Evolutionary conservation across 2,888 invertebrate genomes (phyloP), one percentile per base, ranked within the genome.

Genomic region (Scrobipalpa atriplicella): DNA sequence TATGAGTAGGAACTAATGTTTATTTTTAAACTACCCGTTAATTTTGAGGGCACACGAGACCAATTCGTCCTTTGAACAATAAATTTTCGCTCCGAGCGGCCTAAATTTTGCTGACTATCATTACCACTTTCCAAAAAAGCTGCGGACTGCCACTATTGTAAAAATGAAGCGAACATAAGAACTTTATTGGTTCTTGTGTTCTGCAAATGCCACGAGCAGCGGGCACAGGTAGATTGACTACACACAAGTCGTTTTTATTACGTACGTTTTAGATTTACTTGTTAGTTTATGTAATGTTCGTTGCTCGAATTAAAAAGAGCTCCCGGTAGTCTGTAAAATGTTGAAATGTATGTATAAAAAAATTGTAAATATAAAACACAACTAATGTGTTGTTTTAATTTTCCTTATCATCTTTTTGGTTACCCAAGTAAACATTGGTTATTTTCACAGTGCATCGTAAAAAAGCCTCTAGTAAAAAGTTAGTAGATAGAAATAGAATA

Each of bases 241-340:
- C 81, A 84, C 85, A 80, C 83, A 83, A 80, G 87, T 86, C 87
- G 87, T 88, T 91, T 90, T 92, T 91, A 91, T 92, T 90, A 88
- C 91, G 83, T 90, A 88, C 90, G 83, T 86, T 86, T 89, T 90
- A 92, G 92, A 92, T 91, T 89, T 87, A 92, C 85, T 90, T 92
- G 91, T 91, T 91, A 92, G 91, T 90, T 88, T 87, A 91, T 90
- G 90, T 92, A 91, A 91, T 91, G 91, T 92, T 92, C 92, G 91
- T 92, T 89, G 92, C 92, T 92, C 92, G 92, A 92, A 92, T 92
- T 88, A 92, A 92, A 92, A 92, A 87, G 92, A 92, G 92, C 91
- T 91, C 90, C 87, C 85, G 85, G 92, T 92, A 92, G 92, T 85
- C 86, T 90, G 92, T 92, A 92, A 88, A 86, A 90, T 90, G 92